Evolutionary conservation across 2,113 vertebrate genomes (phyloP).

Genomic region (Syrmaticus mikado): DNA sequence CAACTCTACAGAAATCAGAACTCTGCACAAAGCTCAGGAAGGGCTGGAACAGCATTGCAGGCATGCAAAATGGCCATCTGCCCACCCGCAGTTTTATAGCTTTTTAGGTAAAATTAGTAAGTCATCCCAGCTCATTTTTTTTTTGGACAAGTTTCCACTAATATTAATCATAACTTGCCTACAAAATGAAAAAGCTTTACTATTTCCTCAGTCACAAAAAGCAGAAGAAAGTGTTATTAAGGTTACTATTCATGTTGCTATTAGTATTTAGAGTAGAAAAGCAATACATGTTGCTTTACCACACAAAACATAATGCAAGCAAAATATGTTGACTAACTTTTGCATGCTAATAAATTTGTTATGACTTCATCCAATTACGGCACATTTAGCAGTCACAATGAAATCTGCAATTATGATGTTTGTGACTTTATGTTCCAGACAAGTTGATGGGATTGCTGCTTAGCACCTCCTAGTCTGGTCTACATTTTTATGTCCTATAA

Average conservation of each 20-base stretch:
- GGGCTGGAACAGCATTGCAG: background rate
- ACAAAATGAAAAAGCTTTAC: background rate
- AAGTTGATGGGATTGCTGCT: conserved; percentile 56
- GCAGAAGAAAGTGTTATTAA: background rate
- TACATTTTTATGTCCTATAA: conserved; percentile 41
- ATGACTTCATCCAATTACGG: conserved; percentile 54
- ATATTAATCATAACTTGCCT: background rate
- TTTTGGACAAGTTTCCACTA: background rate
- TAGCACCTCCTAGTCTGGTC: conserved; percentile 41
- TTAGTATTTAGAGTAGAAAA: background rate
- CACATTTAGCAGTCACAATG: conserved; percentile 56
- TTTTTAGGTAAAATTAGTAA: background rate
- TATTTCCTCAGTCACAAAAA: background rate
- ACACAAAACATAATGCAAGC: background rate
- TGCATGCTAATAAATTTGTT: conserved; percentile 57
- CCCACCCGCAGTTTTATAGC: background rate
- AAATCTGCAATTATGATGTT: conserved; percentile 59
- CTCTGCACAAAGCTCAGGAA: background rate
- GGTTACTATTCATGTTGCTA: background rate
- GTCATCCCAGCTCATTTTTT: background rate
- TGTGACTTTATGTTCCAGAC: conserved; percentile 52
- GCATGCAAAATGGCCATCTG: background rate
- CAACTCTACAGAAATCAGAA: conserved; percentile 7
- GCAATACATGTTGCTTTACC: background rate
- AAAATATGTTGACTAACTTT: conserved; percentile 38